Conservation (phyloP, 2,797 vertebrate genomes). For the Enteromius anoplus region DNA sequence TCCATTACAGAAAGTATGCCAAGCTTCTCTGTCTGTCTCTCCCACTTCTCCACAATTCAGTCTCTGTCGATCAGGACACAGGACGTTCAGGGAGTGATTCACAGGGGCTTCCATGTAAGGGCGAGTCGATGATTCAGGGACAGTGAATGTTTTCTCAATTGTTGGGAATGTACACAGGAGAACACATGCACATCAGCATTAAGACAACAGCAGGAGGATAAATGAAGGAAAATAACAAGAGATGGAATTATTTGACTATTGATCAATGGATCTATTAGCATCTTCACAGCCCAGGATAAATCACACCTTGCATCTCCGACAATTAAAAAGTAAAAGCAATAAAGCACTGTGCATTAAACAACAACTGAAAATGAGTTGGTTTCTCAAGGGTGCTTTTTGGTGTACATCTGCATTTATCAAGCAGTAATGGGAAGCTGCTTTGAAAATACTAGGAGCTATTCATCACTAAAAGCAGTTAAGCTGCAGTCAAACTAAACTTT, state of each 20-base stretch:
- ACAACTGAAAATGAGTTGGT: conserved; percentile 2
- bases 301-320: conserved; percentile 16
- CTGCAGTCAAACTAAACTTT: not conserved
- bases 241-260: conserved; percentile 19
- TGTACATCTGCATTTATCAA: conserved; percentile 36
- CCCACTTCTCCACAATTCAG: conserved; percentile 43
- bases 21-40: conserved; percentile 24
- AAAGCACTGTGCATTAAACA: conserved; percentile 18
- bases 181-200: conserved; percentile 16
- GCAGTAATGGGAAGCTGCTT: conserved; percentile 13
- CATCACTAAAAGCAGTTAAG: conserved; percentile 34
- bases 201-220: conserved; percentile 21
- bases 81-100: conserved; percentile 69
- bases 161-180: conserved; percentile 39
- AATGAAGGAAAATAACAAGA: conserved; percentile 39
- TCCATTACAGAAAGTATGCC: conserved; percentile 53
- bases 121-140: conserved; percentile 60
- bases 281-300: conserved; percentile 6
- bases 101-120: conserved; percentile 56
- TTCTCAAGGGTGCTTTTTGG: conserved; percentile 28
- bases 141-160: conserved; percentile 46
- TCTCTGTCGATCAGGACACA: conserved; percentile 57
- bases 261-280: conserved; percentile 40
- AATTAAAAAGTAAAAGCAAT: not conserved
- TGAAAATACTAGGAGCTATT: not conserved